These are phyloP conservation scores for Zaprionus ornatus DNA, from an alignment of 1,140 invertebrate genomes.

Conservation along the genomic window DNA sequence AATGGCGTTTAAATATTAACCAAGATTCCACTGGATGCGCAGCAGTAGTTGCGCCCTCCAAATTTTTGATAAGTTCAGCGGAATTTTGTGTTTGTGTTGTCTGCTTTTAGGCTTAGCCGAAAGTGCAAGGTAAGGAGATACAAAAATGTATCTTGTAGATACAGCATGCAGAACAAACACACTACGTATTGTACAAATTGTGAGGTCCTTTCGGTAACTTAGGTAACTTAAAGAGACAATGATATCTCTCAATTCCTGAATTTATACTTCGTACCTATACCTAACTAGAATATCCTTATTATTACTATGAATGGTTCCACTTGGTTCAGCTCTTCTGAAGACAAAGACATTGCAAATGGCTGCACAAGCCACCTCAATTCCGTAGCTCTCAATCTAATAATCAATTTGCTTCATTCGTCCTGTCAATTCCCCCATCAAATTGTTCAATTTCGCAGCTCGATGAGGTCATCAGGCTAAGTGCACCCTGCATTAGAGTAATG, in stretches of 20 bases:
- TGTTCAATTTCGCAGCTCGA: constrained; percentile 1
- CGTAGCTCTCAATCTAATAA: not conserved
- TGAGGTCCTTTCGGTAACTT: too few relatives aligned
- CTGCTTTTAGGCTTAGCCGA: not conserved
- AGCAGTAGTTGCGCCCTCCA: not conserved
- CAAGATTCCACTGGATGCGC: not conserved
- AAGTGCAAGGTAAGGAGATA: not conserved
- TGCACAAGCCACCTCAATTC: not conserved
- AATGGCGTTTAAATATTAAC: constrained; percentile 1
- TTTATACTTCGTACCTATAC: too few relatives aligned
- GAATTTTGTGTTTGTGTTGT: not conserved
- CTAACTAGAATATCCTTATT: too few relatives aligned
- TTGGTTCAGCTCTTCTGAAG: too few relatives aligned
- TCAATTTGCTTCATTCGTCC: not conserved
- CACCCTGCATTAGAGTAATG: constrained; percentile 4
- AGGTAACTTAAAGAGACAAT: not conserved
- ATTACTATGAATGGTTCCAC: too few relatives aligned
- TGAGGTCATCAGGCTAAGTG: not conserved
- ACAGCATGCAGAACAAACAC: too few relatives aligned
- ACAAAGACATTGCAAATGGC: too few relatives aligned
- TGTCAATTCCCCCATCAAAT: not conserved
- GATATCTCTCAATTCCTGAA: not conserved
- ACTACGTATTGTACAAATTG: too few relatives aligned
- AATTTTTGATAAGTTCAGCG: not conserved
- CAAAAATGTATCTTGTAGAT: not conserved